Base-by-base conservation (phyloP, 30 jellyfish, hydroid and myxozoan species). In the Chironex yamaguchii region DNA sequence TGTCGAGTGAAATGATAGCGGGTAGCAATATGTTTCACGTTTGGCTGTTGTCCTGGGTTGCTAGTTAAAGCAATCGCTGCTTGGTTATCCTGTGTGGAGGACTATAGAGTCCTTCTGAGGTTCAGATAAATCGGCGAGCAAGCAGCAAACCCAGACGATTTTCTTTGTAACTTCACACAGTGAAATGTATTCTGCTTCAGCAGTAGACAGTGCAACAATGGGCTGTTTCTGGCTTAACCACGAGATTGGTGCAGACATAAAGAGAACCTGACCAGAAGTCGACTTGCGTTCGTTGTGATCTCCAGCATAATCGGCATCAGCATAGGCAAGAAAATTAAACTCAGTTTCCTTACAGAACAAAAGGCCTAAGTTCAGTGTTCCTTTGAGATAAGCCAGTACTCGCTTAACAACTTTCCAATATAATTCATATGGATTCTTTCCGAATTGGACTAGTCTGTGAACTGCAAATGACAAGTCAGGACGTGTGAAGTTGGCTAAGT, bases 241-340 rank as follows among this genome's bases (percentile, higher is more conserved):
- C 33, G 74, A 36, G 31, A 34, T 72, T 34, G 86, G 42, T 1
- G 48, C 86, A 4, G 4, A 29, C 75, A 14, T 4, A 4, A 1
- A 72, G 49, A 72, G 49, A 20, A 72, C 86, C 12, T 49, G 4
- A 21, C 86, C 86, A 2, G 79, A 6, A 21, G 79, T 72, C 4
- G 86, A 36, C 25, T 29, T 25, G 4, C 86, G 20, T 25, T 72
- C 86, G 49, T 72, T 73, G 26, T 36, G 25, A 27, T 72, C 79
- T 72, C 86, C 75, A 34, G 86, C 86, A n/a, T 11, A 72, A 72
- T 72, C 86, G 12, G 86, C 33, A 27, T 72, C 86, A 29, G 74
- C n/a, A 48, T 6, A 36, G 14, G 17, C 76, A 4, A 11, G 23
- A 14, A 72, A 31, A 22, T 23, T 31, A 12, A 6, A 11, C 17